A percentile compares a stretch with the other conserved stretches of the same genome.
phyloP scores from a whole-genome alignment of 1,140 invertebrate species.

The Drosophila jambulina region DNA sequence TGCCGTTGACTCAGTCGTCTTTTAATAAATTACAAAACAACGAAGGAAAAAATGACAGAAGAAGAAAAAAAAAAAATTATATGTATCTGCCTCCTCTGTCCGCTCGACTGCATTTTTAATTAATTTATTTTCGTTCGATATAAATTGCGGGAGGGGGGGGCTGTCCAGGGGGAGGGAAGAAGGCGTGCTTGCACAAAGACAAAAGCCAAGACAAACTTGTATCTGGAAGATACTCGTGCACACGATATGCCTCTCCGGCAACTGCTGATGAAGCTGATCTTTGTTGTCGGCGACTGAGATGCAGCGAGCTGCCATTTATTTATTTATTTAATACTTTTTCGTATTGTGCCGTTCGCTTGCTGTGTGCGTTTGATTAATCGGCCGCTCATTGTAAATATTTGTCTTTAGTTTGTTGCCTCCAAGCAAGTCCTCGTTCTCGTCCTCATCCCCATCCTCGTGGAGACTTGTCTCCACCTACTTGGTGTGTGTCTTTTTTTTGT shows the following conservation, averaged over 20 bases:
- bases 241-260: conserved; percentile 42
- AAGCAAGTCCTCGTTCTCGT: background rate
- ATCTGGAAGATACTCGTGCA: conserved; percentile 74
- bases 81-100: conserved; percentile 39
- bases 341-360: conserved; percentile 2
- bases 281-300: conserved; percentile 31
- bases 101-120: conserved; percentile 75
- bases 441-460: background rate
- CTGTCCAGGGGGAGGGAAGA: conserved; percentile 1
- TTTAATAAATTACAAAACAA: conserved; percentile 50
- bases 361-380: conserved; percentile 76
- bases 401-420: conserved; percentile 81
- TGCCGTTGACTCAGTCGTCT: conserved; percentile 43
- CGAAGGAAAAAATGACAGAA: conserved; percentile 20
- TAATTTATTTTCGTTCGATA: conserved; percentile 75
- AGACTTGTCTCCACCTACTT: background rate
- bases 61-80: conserved; percentile 13
- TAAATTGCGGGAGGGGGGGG: conserved; percentile 30
- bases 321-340: conserved; percentile 80
- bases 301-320: conserved; percentile 72
- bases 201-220: conserved; percentile 78
- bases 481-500: no score
- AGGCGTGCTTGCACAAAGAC: conserved; percentile 67
- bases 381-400: conserved; percentile 80
- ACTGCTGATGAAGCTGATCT: conserved; percentile 58